Conservation (phyloP, 2,888 invertebrate genomes). For the Mesoligia furuncula region DNA sequence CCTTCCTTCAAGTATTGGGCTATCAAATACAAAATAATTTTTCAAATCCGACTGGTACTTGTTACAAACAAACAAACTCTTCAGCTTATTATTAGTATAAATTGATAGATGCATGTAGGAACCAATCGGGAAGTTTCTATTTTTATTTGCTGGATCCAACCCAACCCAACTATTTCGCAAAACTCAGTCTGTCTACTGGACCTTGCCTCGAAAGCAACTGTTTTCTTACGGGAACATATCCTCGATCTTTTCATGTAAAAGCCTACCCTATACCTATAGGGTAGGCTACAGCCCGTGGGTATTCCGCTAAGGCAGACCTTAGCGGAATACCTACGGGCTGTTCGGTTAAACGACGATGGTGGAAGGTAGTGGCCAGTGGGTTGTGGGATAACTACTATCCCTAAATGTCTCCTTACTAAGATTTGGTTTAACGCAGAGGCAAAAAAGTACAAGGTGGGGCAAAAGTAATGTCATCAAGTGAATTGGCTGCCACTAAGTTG, state of each 20-base stretch:
- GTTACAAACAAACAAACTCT: no score
- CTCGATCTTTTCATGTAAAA: neutral
- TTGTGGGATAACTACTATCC: neutral
- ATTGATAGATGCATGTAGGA: neutral
- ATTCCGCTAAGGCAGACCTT: no score
- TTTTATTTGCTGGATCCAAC: neutral
- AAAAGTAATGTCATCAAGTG: no score
- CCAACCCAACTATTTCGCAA: neutral
- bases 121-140: neutral
- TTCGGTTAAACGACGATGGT: neutral
- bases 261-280: neutral
- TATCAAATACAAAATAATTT: no score
- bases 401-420: no score
- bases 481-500: no score
- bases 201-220: neutral
- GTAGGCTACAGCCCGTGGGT: no score
- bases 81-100: no score
- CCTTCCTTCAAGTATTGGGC: no score
- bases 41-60: no score
- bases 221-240: neutral
- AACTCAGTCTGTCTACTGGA: neutral
- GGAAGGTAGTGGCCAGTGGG: neutral
- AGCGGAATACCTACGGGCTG: neutral
- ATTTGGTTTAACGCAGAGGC: no score
- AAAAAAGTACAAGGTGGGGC: no score